Percentiles rank a stretch among this genome's conserved stretches.
Conservation (phyloP, 2,113 vertebrate species). For the Anoplopoma fimbria region DNA sequence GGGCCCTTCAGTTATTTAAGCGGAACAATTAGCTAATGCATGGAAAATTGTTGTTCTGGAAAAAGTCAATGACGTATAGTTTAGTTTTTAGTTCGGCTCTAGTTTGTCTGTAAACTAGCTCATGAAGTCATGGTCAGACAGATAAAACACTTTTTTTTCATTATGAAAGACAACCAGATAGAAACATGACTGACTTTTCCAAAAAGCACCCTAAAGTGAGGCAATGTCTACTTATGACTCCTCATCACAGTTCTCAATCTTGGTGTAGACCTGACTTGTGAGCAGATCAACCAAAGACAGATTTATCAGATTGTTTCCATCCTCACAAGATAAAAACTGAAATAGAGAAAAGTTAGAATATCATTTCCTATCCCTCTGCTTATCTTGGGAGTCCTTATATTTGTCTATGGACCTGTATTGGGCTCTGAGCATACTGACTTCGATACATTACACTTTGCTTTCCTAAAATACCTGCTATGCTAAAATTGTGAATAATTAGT, state of each 20-base stretch:
- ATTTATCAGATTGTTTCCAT: no score
- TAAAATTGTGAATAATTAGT: background rate
- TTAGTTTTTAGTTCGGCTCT: background rate
- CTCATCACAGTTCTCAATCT: no score
- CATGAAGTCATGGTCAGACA: background rate
- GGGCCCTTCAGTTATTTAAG: background rate
- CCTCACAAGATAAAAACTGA: no score
- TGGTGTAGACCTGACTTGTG: no score
- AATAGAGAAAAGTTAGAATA: no score
- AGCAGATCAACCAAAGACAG: no score
- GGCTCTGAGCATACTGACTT: background rate
- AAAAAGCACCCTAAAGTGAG: background rate
- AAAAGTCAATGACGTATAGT: background rate
- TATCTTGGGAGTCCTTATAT: background rate
- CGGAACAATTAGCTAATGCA: slow-evolving; percentile 1
- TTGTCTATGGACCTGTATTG: background rate
- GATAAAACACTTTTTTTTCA: background rate
- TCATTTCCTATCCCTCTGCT: no score
- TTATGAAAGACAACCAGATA: background rate
- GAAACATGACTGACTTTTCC: background rate
- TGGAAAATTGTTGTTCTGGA: background rate
- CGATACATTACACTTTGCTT: background rate
- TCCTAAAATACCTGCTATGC: background rate
- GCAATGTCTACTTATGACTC: background rate
- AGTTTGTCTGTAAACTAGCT: background rate